These are phyloP conservation scores for Bombylius major DNA, from an alignment of 2,888 invertebrate species.

Conservation along the genomic window DNA sequence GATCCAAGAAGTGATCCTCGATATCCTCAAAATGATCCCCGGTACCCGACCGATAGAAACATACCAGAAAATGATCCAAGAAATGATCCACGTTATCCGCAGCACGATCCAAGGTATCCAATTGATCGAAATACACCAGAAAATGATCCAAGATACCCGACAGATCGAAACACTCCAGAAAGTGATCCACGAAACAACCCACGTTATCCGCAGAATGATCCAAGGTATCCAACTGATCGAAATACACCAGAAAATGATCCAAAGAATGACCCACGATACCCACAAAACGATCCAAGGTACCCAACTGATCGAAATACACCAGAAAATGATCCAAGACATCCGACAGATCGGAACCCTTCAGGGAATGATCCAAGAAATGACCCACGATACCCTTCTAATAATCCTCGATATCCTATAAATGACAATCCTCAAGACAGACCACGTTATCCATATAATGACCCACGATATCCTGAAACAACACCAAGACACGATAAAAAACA, in stretches of 20 bases:
- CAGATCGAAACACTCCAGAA: conserved; percentile 18
- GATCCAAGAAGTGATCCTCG: conserved; percentile 7
- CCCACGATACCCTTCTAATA: conserved; percentile 6
- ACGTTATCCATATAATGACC: conserved; percentile 8
- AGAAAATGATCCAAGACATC: conserved; percentile 12
- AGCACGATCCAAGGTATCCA: conserved; percentile 5
- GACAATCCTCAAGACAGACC: not conserved
- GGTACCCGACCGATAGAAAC: not conserved
- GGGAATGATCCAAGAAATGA: conserved; percentile 15
- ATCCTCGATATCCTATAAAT: conserved; percentile 14
- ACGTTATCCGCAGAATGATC: conserved; percentile 4
- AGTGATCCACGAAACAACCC: conserved; percentile 15
- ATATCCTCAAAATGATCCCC: conserved; percentile 11
- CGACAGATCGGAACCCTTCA: conserved; percentile 19
- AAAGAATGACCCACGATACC: conserved; percentile 4
- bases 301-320: conserved; percentile 11
- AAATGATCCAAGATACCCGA: conserved; percentile 14
- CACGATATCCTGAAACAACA: conserved; percentile 12
- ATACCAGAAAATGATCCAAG: not conserved
- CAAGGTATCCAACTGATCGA: conserved; percentile 14
- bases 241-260: conserved; percentile 13
- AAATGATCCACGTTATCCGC: conserved; percentile 10
- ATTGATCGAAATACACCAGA: conserved; percentile 11
- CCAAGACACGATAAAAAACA: conserved; percentile 2
- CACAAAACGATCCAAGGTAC: conserved; percentile 7